Evolutionary conservation across 2,797 vertebrate genomes (phyloP), one percentile per base, ranked within the genome.

Genomic region (Enteromius fasciolatus): DNA sequence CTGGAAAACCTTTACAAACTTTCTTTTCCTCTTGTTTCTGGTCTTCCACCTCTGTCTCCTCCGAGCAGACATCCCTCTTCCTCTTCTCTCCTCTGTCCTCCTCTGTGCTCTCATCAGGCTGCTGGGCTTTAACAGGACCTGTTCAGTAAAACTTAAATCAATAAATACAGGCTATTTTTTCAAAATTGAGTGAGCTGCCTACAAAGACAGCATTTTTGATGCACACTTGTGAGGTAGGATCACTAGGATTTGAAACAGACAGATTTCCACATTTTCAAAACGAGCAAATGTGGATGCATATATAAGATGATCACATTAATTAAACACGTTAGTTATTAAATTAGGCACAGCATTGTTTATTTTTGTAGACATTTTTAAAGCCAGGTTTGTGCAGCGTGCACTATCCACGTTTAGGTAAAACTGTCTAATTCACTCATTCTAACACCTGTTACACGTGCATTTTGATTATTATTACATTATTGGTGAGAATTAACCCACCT

Each of bases 1-100:
- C 93, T 95, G 94, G 92, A 95, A 97, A 97, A 99, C 98, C 98
- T 98, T 95, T 99, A 97, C 96, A 99, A 97, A 98, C 96, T 97
- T 97, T 98, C 97, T 98, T 98, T 95, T 96, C 94, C 94, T 94
- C 94, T 92, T 91, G 92, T 89, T 91, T 91, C 91, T 95, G 90
- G 83, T 93, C 93, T 87, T 93, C 91, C 84, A 93, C 92, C 90
- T 93, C 92, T 84, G 93, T 90, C 64, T 91, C 86, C 1, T 84
- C 84, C 1, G 31, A 2, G 9, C 5, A 12, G 31, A 61, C 91
- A 0, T 89, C 83, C 63, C 91, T 86, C 85, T 94, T 96, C 82
- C 97, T 94, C 89, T 98, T 98, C 8, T 93, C 86, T 52, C 91
- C 90, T 52, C 90, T 93, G 18, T 89, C 90, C 18, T 94, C 91